Conservation (phyloP, 2,888 invertebrate species). For the Lamproptera curius region DNA sequence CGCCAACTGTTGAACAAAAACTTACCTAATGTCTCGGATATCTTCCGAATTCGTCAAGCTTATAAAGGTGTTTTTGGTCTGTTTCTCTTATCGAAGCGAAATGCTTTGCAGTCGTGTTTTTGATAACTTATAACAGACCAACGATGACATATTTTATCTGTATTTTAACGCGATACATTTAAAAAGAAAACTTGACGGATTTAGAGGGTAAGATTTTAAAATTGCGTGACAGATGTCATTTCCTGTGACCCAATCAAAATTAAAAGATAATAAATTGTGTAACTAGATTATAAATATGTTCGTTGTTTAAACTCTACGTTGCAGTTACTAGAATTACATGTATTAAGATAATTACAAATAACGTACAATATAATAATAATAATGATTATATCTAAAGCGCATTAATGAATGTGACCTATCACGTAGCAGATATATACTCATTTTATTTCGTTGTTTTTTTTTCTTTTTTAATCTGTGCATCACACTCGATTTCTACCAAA, state of each 20-base stretch:
- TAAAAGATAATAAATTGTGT: constrained; percentile 40
- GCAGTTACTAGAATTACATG: constrained; percentile 14
- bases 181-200: constrained; percentile 1
- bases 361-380: constrained; percentile 3
- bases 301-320: constrained; percentile 37
- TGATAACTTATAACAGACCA: too few species aligned
- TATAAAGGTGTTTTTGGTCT: too few species aligned
- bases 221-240: constrained; percentile 29
- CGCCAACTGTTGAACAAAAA: constrained; percentile 38
- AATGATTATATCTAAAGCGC: constrained; percentile 7
- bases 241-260: constrained; percentile 26
- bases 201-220: constrained; percentile 22
- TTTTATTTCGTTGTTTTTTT: not conserved
- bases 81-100: not conserved
- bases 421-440: constrained; percentile 4
- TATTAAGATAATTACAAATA: constrained; percentile 11
- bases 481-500: constrained; percentile 35
- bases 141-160: too few species aligned
- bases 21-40: constrained; percentile 29
- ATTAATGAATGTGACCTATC: not conserved
- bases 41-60: constrained; percentile 12
- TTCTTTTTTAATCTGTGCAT: constrained; percentile 17
- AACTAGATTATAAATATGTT: constrained; percentile 50
- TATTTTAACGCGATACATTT: too few species aligned
- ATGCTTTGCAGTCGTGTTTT: too few species aligned